phyloP scores from a whole-genome alignment of 2,888 invertebrate genomes.

The Zelleria hepariella region DNA sequence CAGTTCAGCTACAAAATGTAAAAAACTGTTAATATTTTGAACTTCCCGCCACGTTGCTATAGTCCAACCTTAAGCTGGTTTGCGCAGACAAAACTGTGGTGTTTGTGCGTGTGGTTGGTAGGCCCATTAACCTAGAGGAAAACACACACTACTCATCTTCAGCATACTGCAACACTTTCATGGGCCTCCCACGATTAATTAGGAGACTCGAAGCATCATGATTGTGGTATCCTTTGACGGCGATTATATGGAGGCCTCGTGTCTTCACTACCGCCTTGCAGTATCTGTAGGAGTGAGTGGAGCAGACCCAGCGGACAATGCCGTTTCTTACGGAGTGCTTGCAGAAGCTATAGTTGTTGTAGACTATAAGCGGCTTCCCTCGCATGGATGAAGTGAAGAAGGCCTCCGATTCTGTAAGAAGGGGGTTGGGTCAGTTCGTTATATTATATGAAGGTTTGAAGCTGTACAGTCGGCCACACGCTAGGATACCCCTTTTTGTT shows the following conservation, averaged over 20 bases:
- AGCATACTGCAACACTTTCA: not conserved
- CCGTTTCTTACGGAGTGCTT: constrained; percentile 47
- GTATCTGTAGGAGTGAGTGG: constrained; percentile 58
- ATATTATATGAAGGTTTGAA: too few species aligned
- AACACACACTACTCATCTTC: too few species aligned
- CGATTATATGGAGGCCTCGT: constrained; percentile 39
- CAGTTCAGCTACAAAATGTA: too few species aligned
- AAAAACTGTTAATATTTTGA: too few species aligned
- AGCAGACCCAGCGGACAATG: constrained; percentile 54
- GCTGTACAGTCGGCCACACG: too few species aligned
- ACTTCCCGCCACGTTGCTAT: too few species aligned
- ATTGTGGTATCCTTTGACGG: constrained; percentile 50
- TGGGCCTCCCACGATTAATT: constrained; percentile 34
- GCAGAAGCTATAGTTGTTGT: constrained; percentile 54
- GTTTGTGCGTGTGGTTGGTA: too few species aligned
- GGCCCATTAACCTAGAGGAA: not conserved
- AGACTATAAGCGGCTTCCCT: constrained; percentile 50
- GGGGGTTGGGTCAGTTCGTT: not conserved
- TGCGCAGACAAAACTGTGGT: too few species aligned
- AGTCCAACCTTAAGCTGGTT: too few species aligned
- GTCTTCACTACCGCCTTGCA: constrained; percentile 62
- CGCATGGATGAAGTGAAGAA: constrained; percentile 52
- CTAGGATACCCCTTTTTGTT: too few species aligned
- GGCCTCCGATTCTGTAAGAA: constrained; percentile 23
- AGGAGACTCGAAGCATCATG: constrained; percentile 50